phyloP scores from a whole-genome alignment of 2,797 vertebrate species.

The Acanthopagrus latus region DNA sequence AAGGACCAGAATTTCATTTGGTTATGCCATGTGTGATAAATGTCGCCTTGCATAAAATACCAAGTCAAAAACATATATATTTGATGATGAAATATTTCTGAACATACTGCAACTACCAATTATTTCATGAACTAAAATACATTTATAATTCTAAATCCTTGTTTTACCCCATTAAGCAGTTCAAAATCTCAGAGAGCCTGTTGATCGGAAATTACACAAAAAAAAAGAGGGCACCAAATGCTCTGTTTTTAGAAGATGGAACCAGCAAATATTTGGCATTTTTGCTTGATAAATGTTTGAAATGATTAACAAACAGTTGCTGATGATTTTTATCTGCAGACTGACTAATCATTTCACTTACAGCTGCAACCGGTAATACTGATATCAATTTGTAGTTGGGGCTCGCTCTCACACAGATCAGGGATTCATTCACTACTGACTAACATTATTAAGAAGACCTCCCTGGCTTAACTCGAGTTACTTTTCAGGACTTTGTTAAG shows the following conservation, averaged over 20 bases:
- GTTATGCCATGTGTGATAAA: not conserved
- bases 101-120: not conserved
- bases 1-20: not conserved
- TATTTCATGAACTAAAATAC: not conserved
- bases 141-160: not conserved
- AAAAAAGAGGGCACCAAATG: not conserved
- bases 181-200: not conserved
- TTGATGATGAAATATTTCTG: not conserved
- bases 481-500: slow-evolving; percentile 62
- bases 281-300: not conserved
- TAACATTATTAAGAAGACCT: slow-evolving; percentile 51
- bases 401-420: not conserved
- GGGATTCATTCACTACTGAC: slow-evolving; percentile 26
- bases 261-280: not conserved
- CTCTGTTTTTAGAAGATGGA: not conserved
- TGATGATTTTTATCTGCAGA: not conserved
- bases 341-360: not conserved
- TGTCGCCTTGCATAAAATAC: not conserved
- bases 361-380: not conserved
- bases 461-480: slow-evolving; percentile 27
- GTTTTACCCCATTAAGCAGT: not conserved
- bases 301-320: not conserved
- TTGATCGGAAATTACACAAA: not conserved
- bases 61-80: not conserved
- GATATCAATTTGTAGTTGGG: not conserved